Conservation (phyloP, 2,888 invertebrate species). For the Chloroclystis v-ata region DNA sequence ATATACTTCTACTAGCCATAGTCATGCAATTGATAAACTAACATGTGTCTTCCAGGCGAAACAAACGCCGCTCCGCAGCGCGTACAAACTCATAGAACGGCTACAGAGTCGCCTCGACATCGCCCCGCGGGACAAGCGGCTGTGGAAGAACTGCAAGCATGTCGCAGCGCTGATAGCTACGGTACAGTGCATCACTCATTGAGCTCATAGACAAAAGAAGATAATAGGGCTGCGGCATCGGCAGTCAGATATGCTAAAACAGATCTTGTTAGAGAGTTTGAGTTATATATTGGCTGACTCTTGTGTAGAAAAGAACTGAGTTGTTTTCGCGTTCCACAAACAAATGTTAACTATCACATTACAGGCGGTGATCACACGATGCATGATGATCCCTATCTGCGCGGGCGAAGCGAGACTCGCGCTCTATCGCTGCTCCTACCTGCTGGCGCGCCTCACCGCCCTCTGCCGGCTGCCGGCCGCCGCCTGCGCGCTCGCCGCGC, state of each 20-base stretch:
- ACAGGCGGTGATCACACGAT: slow-evolving; percentile 67
- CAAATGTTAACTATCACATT: too few relatives aligned
- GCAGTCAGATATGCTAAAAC: too few relatives aligned
- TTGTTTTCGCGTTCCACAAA: too few relatives aligned
- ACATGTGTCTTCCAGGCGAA: slow-evolving; percentile 61
- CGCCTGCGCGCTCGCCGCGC: slow-evolving; percentile 56
- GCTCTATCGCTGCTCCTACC: slow-evolving; percentile 54
- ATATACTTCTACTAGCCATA: too few relatives aligned
- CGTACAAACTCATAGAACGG: slow-evolving; percentile 57
- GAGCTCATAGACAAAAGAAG: too few relatives aligned
- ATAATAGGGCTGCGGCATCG: too few relatives aligned
- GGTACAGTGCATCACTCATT: too few relatives aligned
- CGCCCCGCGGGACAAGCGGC: slow-evolving; percentile 60
- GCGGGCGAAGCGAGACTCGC: slow-evolving; percentile 41
- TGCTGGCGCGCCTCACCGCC: slow-evolving; percentile 45
- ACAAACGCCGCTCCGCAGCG: slow-evolving; percentile 51
- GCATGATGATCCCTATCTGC: slow-evolving; percentile 60
- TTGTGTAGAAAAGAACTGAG: too few relatives aligned
- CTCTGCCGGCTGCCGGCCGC: slow-evolving; percentile 40
- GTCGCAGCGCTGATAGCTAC: slow-evolving; percentile 67
- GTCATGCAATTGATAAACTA: too few relatives aligned
- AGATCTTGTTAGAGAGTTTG: too few relatives aligned
- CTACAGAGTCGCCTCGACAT: slow-evolving; percentile 53
- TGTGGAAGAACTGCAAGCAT: slow-evolving; percentile 71
- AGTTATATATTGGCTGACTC: too few relatives aligned